Evolutionary conservation across 2,888 invertebrate genomes (phyloP), one percentile per base, ranked within the genome.

Genomic region (Callyntrura sp.): DNA sequence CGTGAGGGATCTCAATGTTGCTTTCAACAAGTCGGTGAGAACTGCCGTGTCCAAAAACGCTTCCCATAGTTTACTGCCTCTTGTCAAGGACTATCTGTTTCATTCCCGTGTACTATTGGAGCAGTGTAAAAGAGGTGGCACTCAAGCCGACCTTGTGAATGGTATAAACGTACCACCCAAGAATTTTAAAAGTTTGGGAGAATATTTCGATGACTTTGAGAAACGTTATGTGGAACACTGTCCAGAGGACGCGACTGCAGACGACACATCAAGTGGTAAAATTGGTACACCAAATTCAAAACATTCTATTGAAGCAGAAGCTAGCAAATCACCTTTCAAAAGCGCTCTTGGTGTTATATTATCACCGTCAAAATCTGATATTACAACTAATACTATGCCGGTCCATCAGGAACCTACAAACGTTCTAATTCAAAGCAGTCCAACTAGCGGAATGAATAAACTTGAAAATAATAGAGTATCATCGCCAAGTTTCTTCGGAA

Each of bases 41-140:
- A 76, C 86, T 23, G 78, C 84, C 6, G 45, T 92, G 20, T 60
- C 85, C 5, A 90, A 82, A 60, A 78, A 83, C 25, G 90, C 92
- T 11, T 70, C 90, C 12, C 84, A 79, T 11, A 91, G 92, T 57
- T 65, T 92, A 20, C 85, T 88, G 48, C 92, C 92, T 25, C 25
- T 91, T 0, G 90, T 89, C 9, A 91, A 91, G 87, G 91, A 92
- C 28, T 92, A 92, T 25, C n/a, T 92, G 12, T 60, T 79, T 78
- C 90, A 90, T 81, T 81, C 90, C 79, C 68, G 81, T 57, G 85
- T 85, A 28, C 79, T 90, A 25, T 23, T 91, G 57, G 90, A 91
- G 51, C 81, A 70, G 45, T n/a, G 35, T 79, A 85, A 82, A 62
- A 48, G 73, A 57, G 79, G 83, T 0, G 62, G 70, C n/a, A 51